phyloP scores from a whole-genome alignment of 2,888 invertebrate species.

The Brenthis ino region DNA sequence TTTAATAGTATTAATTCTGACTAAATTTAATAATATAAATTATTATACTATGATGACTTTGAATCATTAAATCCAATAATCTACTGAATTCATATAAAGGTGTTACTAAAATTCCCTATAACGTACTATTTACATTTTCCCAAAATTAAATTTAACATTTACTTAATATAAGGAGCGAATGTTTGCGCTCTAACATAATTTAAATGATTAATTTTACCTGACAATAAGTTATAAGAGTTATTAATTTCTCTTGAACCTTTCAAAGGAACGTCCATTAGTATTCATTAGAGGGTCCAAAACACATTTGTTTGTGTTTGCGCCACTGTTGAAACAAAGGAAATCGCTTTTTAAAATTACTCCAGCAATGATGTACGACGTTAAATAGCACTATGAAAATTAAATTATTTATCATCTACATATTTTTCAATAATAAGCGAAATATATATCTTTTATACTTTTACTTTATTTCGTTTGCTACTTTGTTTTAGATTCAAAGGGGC shows the following conservation, averaged over 20 bases:
- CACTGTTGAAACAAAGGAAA: conserved; percentile 21
- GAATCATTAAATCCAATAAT: too few species aligned
- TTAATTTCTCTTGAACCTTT: conserved; percentile 44
- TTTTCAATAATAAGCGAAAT: neutral
- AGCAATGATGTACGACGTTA: neutral
- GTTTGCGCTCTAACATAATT: conserved; percentile 25
- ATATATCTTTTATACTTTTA: neutral
- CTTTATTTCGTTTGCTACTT: neutral
- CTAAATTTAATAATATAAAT: too few species aligned
- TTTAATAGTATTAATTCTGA: too few species aligned
- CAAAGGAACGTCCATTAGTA: conserved; percentile 46
- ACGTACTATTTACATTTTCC: neutral
- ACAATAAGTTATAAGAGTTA: conserved; percentile 52
- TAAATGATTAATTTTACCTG: conserved; percentile 46
- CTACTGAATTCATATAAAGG: too few species aligned
- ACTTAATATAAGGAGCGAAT: conserved; percentile 5
- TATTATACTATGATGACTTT: too few species aligned
- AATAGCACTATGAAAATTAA: neutral
- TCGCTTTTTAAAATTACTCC: conserved; percentile 22
- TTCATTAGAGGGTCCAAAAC: conserved; percentile 48
- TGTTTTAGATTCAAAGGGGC: neutral
- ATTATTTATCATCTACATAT: neutral
- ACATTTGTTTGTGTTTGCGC: conserved; percentile 52
- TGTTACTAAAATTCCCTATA: neutral
- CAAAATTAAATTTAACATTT: conserved; percentile 1